A percentile compares a stretch with the other conserved stretches of the same genome.
These are phyloP conservation scores for Meloidogyne chitwoodi DNA, from an alignment of 1,140 invertebrate species.

Conservation along the genomic window DNA sequence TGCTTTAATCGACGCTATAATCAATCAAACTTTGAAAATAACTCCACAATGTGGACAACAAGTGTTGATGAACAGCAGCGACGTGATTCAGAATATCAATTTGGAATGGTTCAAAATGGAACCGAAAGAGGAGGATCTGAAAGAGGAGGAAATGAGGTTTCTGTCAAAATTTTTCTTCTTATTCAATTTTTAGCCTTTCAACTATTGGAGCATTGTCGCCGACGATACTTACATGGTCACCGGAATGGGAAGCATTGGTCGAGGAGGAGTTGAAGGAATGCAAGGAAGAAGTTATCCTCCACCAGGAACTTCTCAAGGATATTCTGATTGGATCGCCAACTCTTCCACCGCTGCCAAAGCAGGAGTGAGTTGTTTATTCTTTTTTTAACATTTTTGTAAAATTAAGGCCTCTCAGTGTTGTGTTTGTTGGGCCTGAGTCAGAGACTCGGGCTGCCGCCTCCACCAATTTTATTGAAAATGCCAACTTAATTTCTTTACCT, in stretches of 20 bases:
- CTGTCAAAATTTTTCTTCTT: too few species aligned
- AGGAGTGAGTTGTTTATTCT: conserved; percentile 9
- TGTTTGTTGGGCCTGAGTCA: conserved; percentile 37
- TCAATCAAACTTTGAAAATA: not conserved
- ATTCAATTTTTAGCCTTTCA: not conserved
- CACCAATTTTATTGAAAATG: conserved; percentile 12
- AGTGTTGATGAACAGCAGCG: not conserved
- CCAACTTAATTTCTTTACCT: not conserved
- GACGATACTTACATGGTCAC: not conserved
- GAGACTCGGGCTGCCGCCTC: conserved; percentile 5
- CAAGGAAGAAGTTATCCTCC: not conserved
- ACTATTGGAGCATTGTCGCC: not conserved
- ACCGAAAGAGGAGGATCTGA: not conserved
- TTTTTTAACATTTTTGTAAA: not conserved
- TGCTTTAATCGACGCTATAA: not conserved
- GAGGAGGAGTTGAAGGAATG: conserved; percentile 8
- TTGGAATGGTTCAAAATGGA: not conserved
- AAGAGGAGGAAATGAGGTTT: not conserved
- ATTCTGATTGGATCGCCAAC: not conserved
- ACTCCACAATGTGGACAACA: not conserved
- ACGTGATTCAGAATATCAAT: not conserved
- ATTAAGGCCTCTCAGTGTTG: conserved; percentile 34
- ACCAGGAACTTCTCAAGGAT: not conserved
- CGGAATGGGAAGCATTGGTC: conserved; percentile 1
- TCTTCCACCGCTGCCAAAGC: conserved; percentile 2